Evolutionary conservation across 2,888 invertebrate genomes (phyloP), one percentile per base, ranked within the genome.

Genomic region (Meteorus cinctellus): DNA sequence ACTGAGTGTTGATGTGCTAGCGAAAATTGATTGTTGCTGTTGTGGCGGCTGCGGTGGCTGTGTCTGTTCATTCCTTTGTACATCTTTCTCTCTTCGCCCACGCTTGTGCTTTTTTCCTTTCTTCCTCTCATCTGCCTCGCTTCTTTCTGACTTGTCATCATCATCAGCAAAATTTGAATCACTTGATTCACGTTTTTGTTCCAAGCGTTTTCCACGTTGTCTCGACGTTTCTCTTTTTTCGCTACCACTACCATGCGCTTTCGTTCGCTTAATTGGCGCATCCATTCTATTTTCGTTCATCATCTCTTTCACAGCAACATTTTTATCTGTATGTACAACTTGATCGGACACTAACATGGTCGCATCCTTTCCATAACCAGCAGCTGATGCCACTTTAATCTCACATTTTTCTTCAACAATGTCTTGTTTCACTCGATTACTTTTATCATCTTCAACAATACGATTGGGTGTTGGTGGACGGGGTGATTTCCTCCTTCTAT

Each of bases 1-100:
- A 88, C 12, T 89, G 31, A 16, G 78, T 63, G 73, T 63, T 68
- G 55, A n/a, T 6, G 29, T 31, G 4, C n/a, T 27, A 2, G 19
- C 60, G 19, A 5, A 12, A 51, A 31, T 5, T 12, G 14, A 24
- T 27, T 16, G 45, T 68, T 4, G 59, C 27, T 66, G 48, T 36
- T 48, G 72, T 48, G 6, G 4, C 16, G 1, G n/a, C n/a, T 65
- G 36, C 19, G n/a, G 45, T 12, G 77, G 41, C 77, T 80, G 66
- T 74, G 63, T 24, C 41, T 48, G 4, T 77, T 55, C 55, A 55
- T 8, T 48, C n/a, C 5, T 48, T n/a, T 48, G 48, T 48, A 48
- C 6, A 55, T 55, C 55, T 55, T 55, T 55, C 19, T 63, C 68
- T 41, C 65, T 75, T 12, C 75, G 27, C 19, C 68, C 45, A 19